These are phyloP conservation scores for Helobdella robusta DNA, from an alignment of 2,888 invertebrate genomes.

Conservation along the genomic window DNA sequence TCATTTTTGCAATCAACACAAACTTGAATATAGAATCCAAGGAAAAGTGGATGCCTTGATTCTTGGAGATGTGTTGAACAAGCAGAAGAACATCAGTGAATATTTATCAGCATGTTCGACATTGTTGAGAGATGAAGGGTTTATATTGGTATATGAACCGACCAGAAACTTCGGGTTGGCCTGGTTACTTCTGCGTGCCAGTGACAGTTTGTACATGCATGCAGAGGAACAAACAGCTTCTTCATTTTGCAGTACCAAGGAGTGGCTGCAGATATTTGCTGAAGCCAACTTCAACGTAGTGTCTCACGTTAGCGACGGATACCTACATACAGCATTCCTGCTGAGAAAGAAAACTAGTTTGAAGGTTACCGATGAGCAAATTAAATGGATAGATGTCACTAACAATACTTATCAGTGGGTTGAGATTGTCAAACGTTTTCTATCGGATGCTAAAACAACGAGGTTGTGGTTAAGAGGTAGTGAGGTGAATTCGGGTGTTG, in stretches of 20 bases:
- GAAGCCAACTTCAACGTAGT: slow-evolving; percentile 54
- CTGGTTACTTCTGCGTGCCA: slow-evolving; percentile 37
- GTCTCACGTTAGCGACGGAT: slow-evolving; percentile 59
- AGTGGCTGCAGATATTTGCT: slow-evolving; percentile 38
- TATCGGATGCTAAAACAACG: slow-evolving; percentile 57
- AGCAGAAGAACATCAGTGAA: slow-evolving; percentile 35
- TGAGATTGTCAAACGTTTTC: slow-evolving; percentile 60
- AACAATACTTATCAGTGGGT: slow-evolving; percentile 59
- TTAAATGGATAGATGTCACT: slow-evolving; percentile 24
- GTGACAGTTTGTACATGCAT: slow-evolving; percentile 32
- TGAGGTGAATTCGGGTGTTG: slow-evolving; percentile 56
- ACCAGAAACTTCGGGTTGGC: slow-evolving; percentile 44
- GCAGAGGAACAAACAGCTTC: slow-evolving; percentile 32
- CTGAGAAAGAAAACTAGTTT: slow-evolving; percentile 54
- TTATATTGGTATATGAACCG: slow-evolving; percentile 49
- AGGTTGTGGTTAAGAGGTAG: slow-evolving; percentile 57
- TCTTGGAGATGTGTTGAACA: slow-evolving; percentile 39
- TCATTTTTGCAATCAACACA: no score
- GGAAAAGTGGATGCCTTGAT: slow-evolving; percentile 40
- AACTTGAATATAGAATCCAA: slow-evolving; percentile 3
- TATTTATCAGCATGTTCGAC: slow-evolving; percentile 39
- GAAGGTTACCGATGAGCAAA: neutral
- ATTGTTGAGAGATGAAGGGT: slow-evolving; percentile 58
- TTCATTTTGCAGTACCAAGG: slow-evolving; percentile 34
- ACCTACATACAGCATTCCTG: slow-evolving; percentile 54